phyloP scores from a whole-genome alignment of 2,113 vertebrate genomes.

The Spermophilus dauricus region DNA sequence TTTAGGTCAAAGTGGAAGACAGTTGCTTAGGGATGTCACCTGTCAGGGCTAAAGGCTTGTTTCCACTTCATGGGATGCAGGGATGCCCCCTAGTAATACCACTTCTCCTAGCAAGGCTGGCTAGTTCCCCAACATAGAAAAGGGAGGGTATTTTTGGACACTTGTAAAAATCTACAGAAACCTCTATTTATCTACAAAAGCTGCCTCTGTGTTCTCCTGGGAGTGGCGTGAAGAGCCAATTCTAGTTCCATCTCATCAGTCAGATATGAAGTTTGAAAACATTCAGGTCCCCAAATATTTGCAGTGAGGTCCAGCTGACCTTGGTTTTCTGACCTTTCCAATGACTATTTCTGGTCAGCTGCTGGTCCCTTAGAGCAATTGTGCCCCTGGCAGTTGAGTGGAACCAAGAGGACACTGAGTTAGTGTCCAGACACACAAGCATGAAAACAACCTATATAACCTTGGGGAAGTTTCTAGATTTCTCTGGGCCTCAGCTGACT shows the following conservation, averaged over 20 bases:
- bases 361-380: neutral
- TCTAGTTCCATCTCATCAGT: neutral
- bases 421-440: neutral
- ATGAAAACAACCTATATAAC: neutral
- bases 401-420: neutral
- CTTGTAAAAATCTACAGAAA: neutral
- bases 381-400: neutral
- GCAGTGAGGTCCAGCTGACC: neutral
- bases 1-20: neutral
- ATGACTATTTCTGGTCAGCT: neutral
- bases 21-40: neutral
- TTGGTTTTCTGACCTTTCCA: neutral
- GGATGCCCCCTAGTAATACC: neutral
- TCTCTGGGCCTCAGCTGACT: neutral
- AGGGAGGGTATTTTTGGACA: neutral
- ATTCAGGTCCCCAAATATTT: constrained; percentile 19
- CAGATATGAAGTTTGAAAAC: neutral
- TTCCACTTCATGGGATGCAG: neutral
- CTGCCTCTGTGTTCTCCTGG: neutral
- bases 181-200: neutral
- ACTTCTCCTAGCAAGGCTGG: neutral
- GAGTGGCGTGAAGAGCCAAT: neutral
- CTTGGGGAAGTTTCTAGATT: neutral
- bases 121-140: neutral
- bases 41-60: neutral